Evolutionary conservation across 2,797 vertebrate species (phyloP), one percentile per base, ranked within the genome.

Genomic region (Myotis pilosus): DNA sequence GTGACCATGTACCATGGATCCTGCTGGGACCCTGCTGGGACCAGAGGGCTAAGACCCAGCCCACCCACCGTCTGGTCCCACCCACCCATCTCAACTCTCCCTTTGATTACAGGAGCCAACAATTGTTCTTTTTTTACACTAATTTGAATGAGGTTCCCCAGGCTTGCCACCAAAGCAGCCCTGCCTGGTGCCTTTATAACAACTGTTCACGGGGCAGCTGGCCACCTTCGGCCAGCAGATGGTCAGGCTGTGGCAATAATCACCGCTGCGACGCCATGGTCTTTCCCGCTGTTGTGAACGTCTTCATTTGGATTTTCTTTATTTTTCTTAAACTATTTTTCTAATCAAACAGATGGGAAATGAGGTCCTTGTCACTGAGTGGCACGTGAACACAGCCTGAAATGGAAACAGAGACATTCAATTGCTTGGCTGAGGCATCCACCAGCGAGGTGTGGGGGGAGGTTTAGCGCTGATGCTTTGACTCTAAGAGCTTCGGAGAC

Each of bases 171-270:
- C 28, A 22, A 57, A 66, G 11, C 13, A 49, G 8, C 47, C 47
- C 60, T 41, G 23, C 23, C 30, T 16, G 6, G n/a, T 6, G 3
- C 57, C n/a, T 53, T 30, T 30, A 72, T 16, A 16, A 75, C 78
- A 53, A 28, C 23, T 10, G 19, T 9, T 28, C 47, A 15, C 19
- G 23, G 11, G 41, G 12, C 69, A 16, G 4, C 6, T 23, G 15
- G 51, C 41, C 1, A 4, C 33, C 25, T n/a, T n/a, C 23, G 82
- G 17, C 19, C 7, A 33, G 76, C 28, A 2, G 47, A 6, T 22
- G 3, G 2, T 4, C 30, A 16, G 9, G 2, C 15, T 11, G 0
- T 0, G 6, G 25, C 28, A 3, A 0, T 17, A 9, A 33, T 13
- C 4, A 10, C 25, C 7, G 1, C 20, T 1, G 16, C 3, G 25